Evolutionary conservation across 1,140 invertebrate species (phyloP).

Genomic region (Yoshiicerus persimilis): DNA sequence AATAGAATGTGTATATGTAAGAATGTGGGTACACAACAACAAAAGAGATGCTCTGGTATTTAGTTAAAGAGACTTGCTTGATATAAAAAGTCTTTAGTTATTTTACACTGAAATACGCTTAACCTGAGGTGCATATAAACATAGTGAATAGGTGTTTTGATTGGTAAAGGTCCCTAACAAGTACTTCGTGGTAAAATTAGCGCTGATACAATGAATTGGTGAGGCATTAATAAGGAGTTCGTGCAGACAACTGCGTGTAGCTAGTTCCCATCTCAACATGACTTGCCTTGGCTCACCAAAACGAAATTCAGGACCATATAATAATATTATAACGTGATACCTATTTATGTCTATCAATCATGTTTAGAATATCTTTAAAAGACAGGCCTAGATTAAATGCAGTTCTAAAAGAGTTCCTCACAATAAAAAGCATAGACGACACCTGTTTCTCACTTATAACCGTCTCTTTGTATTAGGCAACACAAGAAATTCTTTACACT

Average conservation of each 20-base stretch:
- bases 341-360: neutral
- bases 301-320: neutral
- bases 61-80: too few relatives aligned
- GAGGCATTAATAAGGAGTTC: neutral
- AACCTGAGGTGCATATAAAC: neutral
- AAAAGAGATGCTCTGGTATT: too few relatives aligned
- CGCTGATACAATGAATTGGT: neutral
- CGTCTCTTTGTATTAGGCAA: neutral
- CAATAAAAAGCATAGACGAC: neutral
- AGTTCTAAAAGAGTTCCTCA: neutral
- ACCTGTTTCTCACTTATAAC: neutral
- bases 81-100: too few relatives aligned
- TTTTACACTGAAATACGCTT: neutral
- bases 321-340: neutral
- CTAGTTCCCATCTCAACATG: neutral
- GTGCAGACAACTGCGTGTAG: slow-evolving; percentile 7
- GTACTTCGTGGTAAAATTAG: neutral
- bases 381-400: neutral
- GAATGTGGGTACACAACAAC: too few relatives aligned
- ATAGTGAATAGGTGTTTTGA: neutral
- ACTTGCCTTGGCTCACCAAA: neutral
- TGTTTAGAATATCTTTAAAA: neutral
- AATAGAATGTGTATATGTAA: too few relatives aligned
- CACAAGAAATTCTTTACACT: neutral
- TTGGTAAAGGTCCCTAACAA: neutral